Evolutionary conservation across 2,888 invertebrate genomes (phyloP).

Genomic region (Chrysomela aeneicollis): DNA sequence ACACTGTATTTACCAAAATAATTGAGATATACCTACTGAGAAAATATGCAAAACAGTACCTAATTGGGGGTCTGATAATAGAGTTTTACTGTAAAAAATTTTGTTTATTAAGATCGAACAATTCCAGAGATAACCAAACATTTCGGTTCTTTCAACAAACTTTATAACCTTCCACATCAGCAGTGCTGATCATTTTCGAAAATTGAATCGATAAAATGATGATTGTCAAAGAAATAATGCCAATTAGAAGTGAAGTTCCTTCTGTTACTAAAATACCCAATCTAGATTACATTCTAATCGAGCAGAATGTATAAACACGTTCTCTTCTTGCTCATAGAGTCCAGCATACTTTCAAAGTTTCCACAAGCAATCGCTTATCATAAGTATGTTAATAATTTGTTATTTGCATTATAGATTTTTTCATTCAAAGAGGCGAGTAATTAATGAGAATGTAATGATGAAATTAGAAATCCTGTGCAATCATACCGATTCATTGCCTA

Average conservation of each 20-base stretch:
- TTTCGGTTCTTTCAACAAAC: too few species aligned
- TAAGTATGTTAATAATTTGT: constrained; percentile 35
- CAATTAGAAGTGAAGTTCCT: neutral
- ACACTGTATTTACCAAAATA: too few species aligned
- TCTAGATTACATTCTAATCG: neutral
- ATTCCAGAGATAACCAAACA: too few species aligned
- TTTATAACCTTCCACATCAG: too few species aligned
- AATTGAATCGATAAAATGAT: too few species aligned
- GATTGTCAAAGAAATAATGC: neutral
- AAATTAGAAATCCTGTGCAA: constrained; percentile 42
- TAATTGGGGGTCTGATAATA: too few species aligned
- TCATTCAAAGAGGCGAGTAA: constrained; percentile 34
- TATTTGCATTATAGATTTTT: constrained; percentile 37
- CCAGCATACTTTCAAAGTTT: neutral
- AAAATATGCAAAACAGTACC: too few species aligned
- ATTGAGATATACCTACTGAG: too few species aligned
- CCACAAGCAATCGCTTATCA: constrained; percentile 20
- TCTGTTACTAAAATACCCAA: neutral
- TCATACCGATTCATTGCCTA: constrained; percentile 13
- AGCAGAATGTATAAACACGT: neutral
- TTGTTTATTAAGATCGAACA: too few species aligned
- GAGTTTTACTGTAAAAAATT: too few species aligned
- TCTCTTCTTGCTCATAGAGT: neutral
- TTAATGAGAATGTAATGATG: constrained; percentile 41
- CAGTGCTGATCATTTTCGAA: too few species aligned